Percentiles rank a stretch among this genome's conserved stretches.
Evolutionary conservation across 2,888 invertebrate genomes (phyloP).

Genomic region (Resseliella maxima): DNA sequence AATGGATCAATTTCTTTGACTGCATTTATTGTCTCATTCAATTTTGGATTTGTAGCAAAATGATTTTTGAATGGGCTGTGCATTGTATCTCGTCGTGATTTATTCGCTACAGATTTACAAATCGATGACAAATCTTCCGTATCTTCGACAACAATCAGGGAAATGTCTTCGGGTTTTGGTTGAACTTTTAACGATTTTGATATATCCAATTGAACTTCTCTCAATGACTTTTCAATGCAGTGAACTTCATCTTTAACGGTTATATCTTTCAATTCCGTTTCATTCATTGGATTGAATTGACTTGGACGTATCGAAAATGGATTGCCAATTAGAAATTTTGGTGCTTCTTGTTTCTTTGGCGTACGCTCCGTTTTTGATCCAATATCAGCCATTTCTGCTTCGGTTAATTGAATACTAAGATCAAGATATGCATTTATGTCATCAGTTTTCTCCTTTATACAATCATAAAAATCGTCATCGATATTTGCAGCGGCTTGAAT

Average conservation of each 20-base stretch:
- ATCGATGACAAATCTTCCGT: constrained; percentile 3
- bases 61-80: constrained; percentile 53
- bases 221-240: not conserved
- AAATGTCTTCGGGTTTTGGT: not conserved
- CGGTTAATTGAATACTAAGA: constrained; percentile 38
- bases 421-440: not conserved
- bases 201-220: not conserved
- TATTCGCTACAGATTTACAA: not conserved
- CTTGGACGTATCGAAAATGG: constrained; percentile 32
- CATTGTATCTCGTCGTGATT: not conserved
- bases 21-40: not conserved
- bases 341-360: not conserved
- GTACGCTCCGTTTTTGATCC: not conserved
- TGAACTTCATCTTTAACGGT: not conserved
- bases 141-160: not conserved
- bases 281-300: constrained; percentile 12
- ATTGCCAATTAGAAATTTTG: not conserved
- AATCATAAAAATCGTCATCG: not conserved
- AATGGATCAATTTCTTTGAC: constrained; percentile 78
- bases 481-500: no score
- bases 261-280: not conserved
- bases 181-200: not conserved
- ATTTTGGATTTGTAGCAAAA: constrained; percentile 20
- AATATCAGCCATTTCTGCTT: not conserved
- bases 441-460: not conserved